A percentile compares a stretch with the other conserved stretches of the same genome.
Evolutionary conservation across 2,113 vertebrate genomes (phyloP).

Genomic region (Climacteris rufus): DNA sequence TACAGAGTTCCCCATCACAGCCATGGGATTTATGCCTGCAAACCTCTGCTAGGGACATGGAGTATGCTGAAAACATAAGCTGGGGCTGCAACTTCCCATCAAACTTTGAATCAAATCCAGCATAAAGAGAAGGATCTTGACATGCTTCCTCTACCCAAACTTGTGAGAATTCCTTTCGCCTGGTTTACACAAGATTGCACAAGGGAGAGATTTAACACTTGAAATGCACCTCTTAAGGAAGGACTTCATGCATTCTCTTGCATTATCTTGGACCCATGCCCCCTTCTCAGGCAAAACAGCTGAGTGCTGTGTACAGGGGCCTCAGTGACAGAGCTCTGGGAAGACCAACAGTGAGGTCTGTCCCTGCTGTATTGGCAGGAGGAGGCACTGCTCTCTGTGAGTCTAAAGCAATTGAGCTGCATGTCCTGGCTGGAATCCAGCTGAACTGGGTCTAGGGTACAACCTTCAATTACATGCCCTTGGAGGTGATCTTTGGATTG

Average conservation of each 20-base stretch:
- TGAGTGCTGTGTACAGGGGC: rapidly evolving
- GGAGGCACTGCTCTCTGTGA: not conserved
- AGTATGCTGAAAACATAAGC: not conserved
- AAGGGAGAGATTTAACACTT: not conserved
- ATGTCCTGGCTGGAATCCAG: not conserved
- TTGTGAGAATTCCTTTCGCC: not conserved
- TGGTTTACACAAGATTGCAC: not conserved
- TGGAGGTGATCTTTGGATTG: not conserved
- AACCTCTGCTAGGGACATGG: not conserved
- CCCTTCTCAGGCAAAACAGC: not conserved
- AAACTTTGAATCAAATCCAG: not conserved
- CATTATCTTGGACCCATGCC: not conserved
- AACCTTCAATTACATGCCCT: not conserved
- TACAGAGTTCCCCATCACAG: not conserved
- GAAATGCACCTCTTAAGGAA: not conserved
- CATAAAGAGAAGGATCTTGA: not conserved
- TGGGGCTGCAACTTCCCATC: not conserved
- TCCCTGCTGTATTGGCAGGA: not conserved
- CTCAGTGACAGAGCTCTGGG: not conserved
- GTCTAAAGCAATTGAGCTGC: not conserved
- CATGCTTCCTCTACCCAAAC: not conserved
- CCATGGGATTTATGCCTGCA: not conserved
- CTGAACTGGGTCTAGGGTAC: not conserved
- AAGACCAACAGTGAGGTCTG: not conserved
- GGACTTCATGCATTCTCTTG: not conserved